A percentile compares a stretch with the other conserved stretches of the same genome.
Evolutionary conservation across 30 jellyfish, hydroid and myxozoan species (phyloP).

Genomic region (Cassiopea andromeda): DNA sequence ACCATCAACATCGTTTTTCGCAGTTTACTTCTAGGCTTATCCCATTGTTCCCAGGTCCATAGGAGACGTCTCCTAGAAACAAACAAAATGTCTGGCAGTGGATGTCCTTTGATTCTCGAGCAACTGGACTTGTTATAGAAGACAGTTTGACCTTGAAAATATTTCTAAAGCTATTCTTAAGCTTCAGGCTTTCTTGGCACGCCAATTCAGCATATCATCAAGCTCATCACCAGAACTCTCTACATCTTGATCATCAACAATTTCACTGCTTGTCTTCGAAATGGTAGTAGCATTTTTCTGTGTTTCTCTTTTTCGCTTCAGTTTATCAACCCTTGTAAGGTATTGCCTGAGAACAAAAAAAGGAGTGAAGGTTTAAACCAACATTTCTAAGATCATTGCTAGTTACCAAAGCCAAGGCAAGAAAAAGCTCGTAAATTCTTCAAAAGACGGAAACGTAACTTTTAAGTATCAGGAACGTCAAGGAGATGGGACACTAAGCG

Average conservation of each 20-base stretch:
- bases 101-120: neutral
- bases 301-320: constrained; percentile 38
- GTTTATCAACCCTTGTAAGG: constrained; percentile 73
- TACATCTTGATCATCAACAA: constrained; percentile 9
- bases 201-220: constrained; percentile 85
- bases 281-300: neutral
- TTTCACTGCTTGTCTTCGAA: neutral
- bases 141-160: neutral
- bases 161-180: neutral
- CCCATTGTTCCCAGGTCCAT: no score
- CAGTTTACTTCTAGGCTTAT: no score
- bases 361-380: neutral
- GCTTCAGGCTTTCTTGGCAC: constrained; percentile 82
- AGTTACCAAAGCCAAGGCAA: neutral
- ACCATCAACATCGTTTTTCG: no score
- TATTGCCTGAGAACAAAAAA: constrained; percentile 56
- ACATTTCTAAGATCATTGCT: neutral
- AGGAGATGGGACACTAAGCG: no score
- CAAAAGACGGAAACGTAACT: no score
- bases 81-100: no score
- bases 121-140: neutral
- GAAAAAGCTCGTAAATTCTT: neutral
- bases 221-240: constrained; percentile 75
- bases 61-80: no score
- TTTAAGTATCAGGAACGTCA: no score